Conservation (phyloP, 2,113 vertebrate species). For the Tylochromis polylepis region DNA sequence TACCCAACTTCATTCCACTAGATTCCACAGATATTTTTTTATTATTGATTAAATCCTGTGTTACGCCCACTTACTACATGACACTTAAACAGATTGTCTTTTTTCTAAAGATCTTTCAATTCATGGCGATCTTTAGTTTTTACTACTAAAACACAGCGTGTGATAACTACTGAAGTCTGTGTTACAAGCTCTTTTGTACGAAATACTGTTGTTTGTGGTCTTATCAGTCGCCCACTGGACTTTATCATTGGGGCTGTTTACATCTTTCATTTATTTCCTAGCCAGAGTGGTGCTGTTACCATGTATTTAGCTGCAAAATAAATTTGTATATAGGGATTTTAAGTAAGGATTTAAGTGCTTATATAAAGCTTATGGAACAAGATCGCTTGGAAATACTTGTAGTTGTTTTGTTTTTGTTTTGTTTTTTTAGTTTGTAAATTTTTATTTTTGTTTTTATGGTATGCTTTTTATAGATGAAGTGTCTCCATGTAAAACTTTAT, state of each 20-base stretch:
- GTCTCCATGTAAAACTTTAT: constrained; percentile 66
- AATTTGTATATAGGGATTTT: constrained; percentile 74
- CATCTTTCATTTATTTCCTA: constrained; percentile 71
- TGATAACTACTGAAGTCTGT: constrained; percentile 73
- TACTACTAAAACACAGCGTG: constrained; percentile 71
- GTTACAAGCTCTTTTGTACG: constrained; percentile 68
- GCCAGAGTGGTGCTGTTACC: constrained; percentile 72
- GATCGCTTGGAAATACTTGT: constrained; percentile 68
- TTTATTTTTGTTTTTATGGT: constrained; percentile 65
- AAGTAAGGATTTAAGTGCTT: constrained; percentile 68
- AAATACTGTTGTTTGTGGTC: constrained; percentile 70
- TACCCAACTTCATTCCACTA: constrained; percentile 62
- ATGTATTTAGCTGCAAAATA: constrained; percentile 74
- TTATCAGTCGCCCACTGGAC: constrained; percentile 71
- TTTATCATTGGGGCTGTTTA: constrained; percentile 73
- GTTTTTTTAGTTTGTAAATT: constrained; percentile 61
- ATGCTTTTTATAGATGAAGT: constrained; percentile 73
- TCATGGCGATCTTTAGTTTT: constrained; percentile 51
- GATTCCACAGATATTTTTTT: constrained; percentile 39
- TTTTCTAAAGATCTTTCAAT: constrained; percentile 43
- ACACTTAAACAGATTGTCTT: constrained; percentile 44
- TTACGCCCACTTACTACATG: constrained; percentile 54
- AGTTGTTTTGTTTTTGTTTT: constrained; percentile 45
- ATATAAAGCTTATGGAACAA: constrained; percentile 71
- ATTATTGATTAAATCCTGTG: constrained; percentile 51